Evolutionary conservation across 2,797 vertebrate species (phyloP).

Genomic region (Fundulus diaphanus): DNA sequence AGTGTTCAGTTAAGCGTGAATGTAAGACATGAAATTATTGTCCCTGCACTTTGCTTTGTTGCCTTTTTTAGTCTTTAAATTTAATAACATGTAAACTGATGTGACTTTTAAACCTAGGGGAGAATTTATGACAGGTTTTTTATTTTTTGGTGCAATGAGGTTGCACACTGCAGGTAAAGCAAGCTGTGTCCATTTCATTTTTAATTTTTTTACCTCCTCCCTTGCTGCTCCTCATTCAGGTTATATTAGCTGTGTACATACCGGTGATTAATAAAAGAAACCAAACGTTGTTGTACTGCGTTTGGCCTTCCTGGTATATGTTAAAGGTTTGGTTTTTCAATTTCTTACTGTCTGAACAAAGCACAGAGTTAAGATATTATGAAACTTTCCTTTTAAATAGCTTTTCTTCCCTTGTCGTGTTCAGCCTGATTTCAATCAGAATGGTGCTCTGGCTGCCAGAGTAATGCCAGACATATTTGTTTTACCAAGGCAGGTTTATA

Average conservation of each 20-base stretch:
- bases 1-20: neutral
- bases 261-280: too few relatives aligned
- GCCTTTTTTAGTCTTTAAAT: too few relatives aligned
- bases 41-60: neutral
- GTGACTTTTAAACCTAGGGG: too few relatives aligned
- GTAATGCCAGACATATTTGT: too few relatives aligned
- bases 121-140: too few relatives aligned
- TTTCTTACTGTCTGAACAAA: neutral
- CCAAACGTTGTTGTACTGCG: neutral
- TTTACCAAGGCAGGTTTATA: too few relatives aligned
- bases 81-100: too few relatives aligned
- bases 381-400: neutral
- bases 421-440: too few relatives aligned
- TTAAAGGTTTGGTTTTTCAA: neutral
- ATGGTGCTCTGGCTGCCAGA: too few relatives aligned
- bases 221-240: neutral
- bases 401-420: too few relatives aligned
- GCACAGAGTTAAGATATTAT: neutral
- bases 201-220: constrained; percentile 20
- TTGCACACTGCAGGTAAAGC: constrained; percentile 1
- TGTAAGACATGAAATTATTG: neutral
- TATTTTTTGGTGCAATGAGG: constrained; percentile 15
- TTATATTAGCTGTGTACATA: too few relatives aligned
- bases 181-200: constrained; percentile 13
- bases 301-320: neutral